A percentile compares a stretch with the other conserved stretches of the same genome.
phyloP scores from a whole-genome alignment of 2,888 invertebrate genomes.

The Isoperla grammatica region DNA sequence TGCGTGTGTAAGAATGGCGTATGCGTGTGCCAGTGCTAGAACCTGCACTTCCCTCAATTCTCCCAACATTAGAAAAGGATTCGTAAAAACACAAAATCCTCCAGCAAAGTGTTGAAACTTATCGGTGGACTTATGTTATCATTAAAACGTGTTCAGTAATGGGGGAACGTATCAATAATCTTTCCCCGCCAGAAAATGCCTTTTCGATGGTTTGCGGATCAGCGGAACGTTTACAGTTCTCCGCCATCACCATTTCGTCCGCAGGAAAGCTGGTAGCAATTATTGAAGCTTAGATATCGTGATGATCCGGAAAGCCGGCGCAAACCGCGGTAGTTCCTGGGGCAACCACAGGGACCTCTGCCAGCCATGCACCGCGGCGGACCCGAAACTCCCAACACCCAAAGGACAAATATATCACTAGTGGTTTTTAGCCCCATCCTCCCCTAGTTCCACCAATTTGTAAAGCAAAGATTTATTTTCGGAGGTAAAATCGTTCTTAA shows the following conservation, averaged over 20 bases:
- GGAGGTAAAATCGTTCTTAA: constrained; percentile 6
- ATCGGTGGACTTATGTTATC: background rate
- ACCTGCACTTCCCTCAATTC: too few relatives aligned
- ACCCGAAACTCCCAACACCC: constrained; percentile 18
- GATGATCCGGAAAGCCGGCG: constrained; percentile 12
- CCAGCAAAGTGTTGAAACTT: background rate
- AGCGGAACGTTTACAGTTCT: constrained; percentile 1
- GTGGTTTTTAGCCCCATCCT: constrained; percentile 17
- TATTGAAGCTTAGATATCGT: constrained; percentile 14
- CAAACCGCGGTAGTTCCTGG: background rate
- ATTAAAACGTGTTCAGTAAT: constrained; percentile 17
- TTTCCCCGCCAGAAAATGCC: constrained; percentile 7
- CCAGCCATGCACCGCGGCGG: background rate
- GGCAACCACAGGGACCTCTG: background rate
- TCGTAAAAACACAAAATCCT: too few relatives aligned
- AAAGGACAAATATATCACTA: constrained; percentile 24
- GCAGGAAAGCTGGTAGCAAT: constrained; percentile 7
- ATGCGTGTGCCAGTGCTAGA: too few relatives aligned
- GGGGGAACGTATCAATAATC: constrained; percentile 15
- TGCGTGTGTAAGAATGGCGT: too few relatives aligned
- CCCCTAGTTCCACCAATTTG: constrained; percentile 23
- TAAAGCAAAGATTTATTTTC: constrained; percentile 26
- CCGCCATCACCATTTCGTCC: background rate
- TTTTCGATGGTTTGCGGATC: background rate
- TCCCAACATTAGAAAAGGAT: too few relatives aligned